Evolutionary conservation across 2,113 vertebrate genomes (phyloP), one percentile per base, ranked within the genome.

Genomic region (Entosphenus tridentatus): DNA sequence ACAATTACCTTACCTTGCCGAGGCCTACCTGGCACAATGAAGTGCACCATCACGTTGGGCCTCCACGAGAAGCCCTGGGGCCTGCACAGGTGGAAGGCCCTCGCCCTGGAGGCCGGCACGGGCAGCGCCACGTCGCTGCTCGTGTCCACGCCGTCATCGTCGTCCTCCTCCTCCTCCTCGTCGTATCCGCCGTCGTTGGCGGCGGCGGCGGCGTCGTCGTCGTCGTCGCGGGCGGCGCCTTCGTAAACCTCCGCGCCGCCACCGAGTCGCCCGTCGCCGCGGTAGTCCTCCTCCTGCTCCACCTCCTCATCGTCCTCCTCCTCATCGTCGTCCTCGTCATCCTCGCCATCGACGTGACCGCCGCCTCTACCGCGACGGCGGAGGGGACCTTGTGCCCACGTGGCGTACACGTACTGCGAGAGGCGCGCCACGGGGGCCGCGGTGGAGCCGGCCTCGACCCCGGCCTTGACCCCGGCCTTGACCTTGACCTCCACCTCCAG

Each of bases 21-120:
- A n/a, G n/a, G n/a, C n/a, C n/a, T 73, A 97, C 91, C 93, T 13
- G 93, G 93, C 56, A 98, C 89, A 73, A 98, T 86, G 54, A 98
- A 96, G 78, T 98, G 93, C 70, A 98, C 89, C 83, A 81, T 93
- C 73, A 95, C 87, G 0, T 88, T 85, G 72, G 79, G 84, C 76
- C 82, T 85, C 89, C 92, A 95, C 76, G 81, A 86, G 72, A 98
- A 83, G 76, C 78, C 84, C 76, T 88, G 77, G 0, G 93, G 93
- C 76, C 77, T 82, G 79, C 91, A 98, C 12, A 98, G 85, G n/a
- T 65, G n/a, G 62, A 65, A 9, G 9, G 62, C n/a, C 21, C 10
- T 65, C 8, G 62, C 8, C 39, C 39, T 39, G 39, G 39, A 39
- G 39, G 39, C 39, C 39, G 39, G 39, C 39, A 39, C 39, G 39